Conservation (phyloP, 2,797 vertebrate species). For the Pygocentrus nattereri region DNA sequence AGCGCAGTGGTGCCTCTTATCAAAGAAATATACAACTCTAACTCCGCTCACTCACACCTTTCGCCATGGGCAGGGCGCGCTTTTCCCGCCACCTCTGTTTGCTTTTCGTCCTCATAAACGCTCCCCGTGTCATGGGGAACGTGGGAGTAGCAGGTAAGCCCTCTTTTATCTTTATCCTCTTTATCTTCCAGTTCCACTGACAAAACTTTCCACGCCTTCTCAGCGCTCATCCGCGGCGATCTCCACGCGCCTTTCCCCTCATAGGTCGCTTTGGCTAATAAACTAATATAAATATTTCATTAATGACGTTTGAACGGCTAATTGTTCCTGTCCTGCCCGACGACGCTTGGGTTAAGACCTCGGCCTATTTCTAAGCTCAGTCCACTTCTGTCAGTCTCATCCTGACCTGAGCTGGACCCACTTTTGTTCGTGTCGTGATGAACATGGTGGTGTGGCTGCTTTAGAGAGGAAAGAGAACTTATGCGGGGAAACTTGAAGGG, state of each 20-base stretch:
- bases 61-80: constrained; percentile 87
- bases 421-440: too few relatives aligned
- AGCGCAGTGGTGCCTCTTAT: constrained; percentile 74
- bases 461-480: not conserved
- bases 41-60: constrained; percentile 75
- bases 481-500: constrained; percentile 1
- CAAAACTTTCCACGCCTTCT: constrained; percentile 16
- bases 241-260: too few relatives aligned
- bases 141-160: constrained; percentile 89
- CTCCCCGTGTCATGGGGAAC: constrained; percentile 84
- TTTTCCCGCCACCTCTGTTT: constrained; percentile 86
- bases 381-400: not conserved
- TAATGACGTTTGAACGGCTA: not conserved
- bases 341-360: not conserved
- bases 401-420: too few relatives aligned
- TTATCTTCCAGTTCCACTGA: constrained; percentile 2
- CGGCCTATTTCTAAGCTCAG: not conserved
- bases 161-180: constrained; percentile 53
- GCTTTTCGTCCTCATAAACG: constrained; percentile 85
- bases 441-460: not conserved
- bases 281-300: too few relatives aligned
- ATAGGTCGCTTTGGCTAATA: not conserved
- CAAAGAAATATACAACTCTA: constrained; percentile 72
- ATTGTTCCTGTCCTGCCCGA: not conserved
- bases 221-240: too few relatives aligned